Conservation (phyloP, 2,797 vertebrate species). For the Sebastes trivittatus region DNA sequence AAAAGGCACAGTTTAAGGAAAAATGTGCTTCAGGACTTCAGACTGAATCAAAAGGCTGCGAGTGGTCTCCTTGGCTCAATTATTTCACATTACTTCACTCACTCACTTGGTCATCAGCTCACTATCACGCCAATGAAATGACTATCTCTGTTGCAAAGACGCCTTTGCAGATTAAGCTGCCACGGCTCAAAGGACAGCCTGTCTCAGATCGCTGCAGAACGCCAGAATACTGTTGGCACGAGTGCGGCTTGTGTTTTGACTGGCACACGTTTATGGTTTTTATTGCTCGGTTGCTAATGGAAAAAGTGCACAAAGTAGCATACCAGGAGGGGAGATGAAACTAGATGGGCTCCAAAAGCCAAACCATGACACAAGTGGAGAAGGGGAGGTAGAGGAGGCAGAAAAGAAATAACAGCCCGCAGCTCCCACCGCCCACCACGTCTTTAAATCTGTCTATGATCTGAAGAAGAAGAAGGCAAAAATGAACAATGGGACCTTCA, state of each 20-base stretch:
- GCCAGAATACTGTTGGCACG: constrained; percentile 23
- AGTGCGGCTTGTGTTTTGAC: constrained; percentile 25
- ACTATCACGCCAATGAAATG: constrained; percentile 10
- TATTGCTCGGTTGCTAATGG: constrained; percentile 26
- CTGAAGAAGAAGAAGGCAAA: constrained; percentile 62
- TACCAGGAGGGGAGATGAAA: constrained; percentile 39
- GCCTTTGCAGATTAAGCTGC: constrained; percentile 29
- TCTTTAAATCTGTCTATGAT: constrained; percentile 73
- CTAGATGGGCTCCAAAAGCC: constrained; percentile 42
- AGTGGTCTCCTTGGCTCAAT: neutral
- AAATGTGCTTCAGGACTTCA: neutral
- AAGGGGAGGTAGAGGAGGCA: constrained; percentile 39
- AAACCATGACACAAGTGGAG: constrained; percentile 45
- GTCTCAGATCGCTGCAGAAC: constrained; percentile 39
- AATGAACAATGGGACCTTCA: constrained; percentile 66
- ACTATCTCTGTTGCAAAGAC: constrained; percentile 20
- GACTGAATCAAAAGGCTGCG: neutral
- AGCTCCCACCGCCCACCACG: constrained; percentile 56
- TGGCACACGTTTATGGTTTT: neutral
- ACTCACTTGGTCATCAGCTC: constrained; percentile 13
- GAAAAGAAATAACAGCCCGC: constrained; percentile 55
- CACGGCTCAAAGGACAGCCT: constrained; percentile 15
- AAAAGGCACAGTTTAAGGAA: neutral
- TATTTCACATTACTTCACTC: constrained; percentile 3
- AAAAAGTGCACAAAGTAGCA: constrained; percentile 20